Evolutionary conservation across 2,888 invertebrate species (phyloP).

Genomic region (Drosophila niveifrons): DNA sequence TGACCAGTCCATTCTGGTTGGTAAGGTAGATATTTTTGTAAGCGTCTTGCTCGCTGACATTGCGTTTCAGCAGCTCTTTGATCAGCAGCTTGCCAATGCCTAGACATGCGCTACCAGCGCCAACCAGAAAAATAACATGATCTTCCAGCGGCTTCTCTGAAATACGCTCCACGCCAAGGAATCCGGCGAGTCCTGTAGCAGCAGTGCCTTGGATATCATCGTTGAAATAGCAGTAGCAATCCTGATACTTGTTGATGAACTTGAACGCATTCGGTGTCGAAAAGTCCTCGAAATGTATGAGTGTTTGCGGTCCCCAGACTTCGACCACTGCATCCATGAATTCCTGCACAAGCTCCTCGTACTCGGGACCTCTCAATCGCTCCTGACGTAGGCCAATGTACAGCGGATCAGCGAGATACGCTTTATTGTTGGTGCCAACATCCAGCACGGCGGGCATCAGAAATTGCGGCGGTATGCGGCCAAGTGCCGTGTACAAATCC

Average conservation of each 20-base stretch:
- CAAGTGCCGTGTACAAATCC: conserved; percentile 66
- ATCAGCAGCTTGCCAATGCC: conserved; percentile 26
- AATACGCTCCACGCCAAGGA: conserved; percentile 47
- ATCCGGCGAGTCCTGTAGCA: conserved; percentile 61
- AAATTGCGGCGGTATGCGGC: conserved; percentile 42
- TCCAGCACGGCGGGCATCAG: conserved; percentile 56
- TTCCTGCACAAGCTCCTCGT: conserved; percentile 60
- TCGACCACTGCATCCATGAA: conserved; percentile 42
- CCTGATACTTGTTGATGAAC: conserved; percentile 56
- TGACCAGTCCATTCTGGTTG: conserved; percentile 41
- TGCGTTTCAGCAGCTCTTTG: conserved; percentile 7
- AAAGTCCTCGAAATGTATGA: conserved; percentile 74
- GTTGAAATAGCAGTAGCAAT: conserved; percentile 60
- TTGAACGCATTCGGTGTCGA: conserved; percentile 66
- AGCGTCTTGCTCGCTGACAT: conserved; percentile 16
- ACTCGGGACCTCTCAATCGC: conserved; percentile 62
- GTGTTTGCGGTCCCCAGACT: conserved; percentile 44
- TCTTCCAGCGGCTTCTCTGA: conserved; percentile 55
- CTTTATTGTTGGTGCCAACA: conserved; percentile 62
- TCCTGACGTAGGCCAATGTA: conserved; percentile 62
- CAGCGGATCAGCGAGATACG: conserved; percentile 55
- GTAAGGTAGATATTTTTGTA: conserved; percentile 43
- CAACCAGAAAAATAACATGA: conserved; percentile 51
- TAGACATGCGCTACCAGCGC: conserved; percentile 44
- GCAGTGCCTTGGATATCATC: conserved; percentile 71